Base-by-base conservation (phyloP, 2,888 invertebrate species). In the Latrodectus hesperus region DNA sequence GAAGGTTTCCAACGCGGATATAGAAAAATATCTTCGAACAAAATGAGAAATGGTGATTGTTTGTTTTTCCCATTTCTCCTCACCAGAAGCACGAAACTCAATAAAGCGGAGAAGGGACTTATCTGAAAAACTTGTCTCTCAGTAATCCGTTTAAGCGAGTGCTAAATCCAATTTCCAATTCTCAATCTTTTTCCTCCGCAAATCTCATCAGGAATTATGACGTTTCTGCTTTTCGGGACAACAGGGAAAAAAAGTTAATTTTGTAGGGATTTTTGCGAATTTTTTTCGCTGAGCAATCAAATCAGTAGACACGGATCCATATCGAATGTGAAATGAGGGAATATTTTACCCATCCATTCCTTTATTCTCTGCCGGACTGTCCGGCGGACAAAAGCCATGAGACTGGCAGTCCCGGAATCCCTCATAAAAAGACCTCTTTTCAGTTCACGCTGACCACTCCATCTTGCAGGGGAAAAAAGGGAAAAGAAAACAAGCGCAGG, bases 391-490 rank as follows among this genome's bases (percentile, higher is more conserved):
- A 16, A 60, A 12, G 60, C 12, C 60, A 60, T 6, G 60, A 60
- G 60, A 60, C 60, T 5, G 10, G 6, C 6, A 60, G 60, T 60
- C 49, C 14, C 6, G 14, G 49, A 16, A 14, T 68, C 76, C 16
- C 51, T 49, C 67, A 77, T 65, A 77, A 77, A 77, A 52, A 53
- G 49, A 76, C 75, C 49, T 68, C 51, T 52, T 26, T 52, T 73
- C 82, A n/a, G 72, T 67, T 26, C 65, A 74, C 64, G 64, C 67
- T 83, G 83, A 76, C 83, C 83, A 83, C 83, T 83, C 76, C 75
- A 83, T 83, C 83, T 73, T 75, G n/a, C 22, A 51, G 49, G 53
- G n/a, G 60, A 67, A 76, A 75, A 75, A 71, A 80, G 60, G n/a
- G 49, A 51, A 60, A 72, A 68, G 38, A 53, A 60, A 17, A 53